A percentile compares a stretch with the other conserved stretches of the same genome.
Conservation (phyloP, 37 sponge, comb jelly and placozoan genomes). For the Beroe forskalii region DNA sequence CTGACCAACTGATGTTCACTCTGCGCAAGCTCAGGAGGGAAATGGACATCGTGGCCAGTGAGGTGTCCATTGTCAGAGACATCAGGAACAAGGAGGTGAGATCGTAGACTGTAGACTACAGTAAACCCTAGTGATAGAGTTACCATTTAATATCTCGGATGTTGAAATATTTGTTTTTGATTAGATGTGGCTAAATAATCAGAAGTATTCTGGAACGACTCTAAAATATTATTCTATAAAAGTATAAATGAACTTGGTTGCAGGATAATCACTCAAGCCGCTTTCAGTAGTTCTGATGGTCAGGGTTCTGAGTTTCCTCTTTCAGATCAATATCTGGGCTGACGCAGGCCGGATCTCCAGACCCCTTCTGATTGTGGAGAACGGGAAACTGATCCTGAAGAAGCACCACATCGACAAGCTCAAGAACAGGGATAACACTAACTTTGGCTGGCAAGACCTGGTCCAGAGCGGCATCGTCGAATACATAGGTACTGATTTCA, state of each 20-base stretch:
- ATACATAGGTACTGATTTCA: slow-evolving; percentile 87
- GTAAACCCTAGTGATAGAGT: too few species aligned
- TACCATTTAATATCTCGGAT: too few species aligned
- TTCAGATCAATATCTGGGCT: slow-evolving; percentile 91
- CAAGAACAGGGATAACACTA: slow-evolving; percentile 93
- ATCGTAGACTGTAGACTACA: too few species aligned
- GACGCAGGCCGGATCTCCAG: slow-evolving; percentile 98
- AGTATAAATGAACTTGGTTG: too few species aligned
- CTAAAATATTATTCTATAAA: too few species aligned
- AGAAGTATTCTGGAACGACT: too few species aligned
- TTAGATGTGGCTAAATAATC: too few species aligned
- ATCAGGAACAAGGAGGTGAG: slow-evolving; percentile 84
- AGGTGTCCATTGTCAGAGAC: slow-evolving; percentile 97
- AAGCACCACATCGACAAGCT: slow-evolving; percentile 91
- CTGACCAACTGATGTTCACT: slow-evolving; percentile 97
- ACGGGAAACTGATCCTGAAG: slow-evolving; percentile 95
- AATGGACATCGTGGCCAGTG: slow-evolving; percentile 99
- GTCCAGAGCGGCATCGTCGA: slow-evolving; percentile 97
- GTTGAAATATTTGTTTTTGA: too few species aligned
- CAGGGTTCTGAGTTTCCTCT: too few species aligned
- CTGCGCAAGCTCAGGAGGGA: slow-evolving; percentile 93
- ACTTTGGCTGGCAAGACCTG: slow-evolving; percentile 97
- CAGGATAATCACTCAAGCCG: too few species aligned
- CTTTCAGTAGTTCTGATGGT: too few species aligned
- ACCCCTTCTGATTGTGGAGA: slow-evolving; percentile 97